Conservation (phyloP, 2,888 invertebrate species). For the Brenthis daphne region DNA sequence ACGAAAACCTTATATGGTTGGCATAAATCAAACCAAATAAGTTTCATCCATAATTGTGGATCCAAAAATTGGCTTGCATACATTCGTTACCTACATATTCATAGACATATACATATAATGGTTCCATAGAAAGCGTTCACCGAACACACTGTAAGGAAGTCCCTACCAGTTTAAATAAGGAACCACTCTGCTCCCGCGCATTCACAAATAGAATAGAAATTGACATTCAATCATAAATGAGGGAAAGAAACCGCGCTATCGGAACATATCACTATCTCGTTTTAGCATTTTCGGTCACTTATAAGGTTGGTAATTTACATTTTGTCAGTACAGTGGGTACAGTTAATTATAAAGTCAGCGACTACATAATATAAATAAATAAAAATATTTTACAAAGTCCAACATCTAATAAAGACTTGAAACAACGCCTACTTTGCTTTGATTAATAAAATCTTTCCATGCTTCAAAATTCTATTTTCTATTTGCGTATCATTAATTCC, state of each 20-base stretch:
- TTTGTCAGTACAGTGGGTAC: slow-evolving; percentile 45
- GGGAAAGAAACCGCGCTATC: slow-evolving; percentile 18
- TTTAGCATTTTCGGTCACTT: slow-evolving; percentile 25
- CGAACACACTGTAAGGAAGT: slow-evolving; percentile 50
- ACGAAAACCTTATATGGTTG: not conserved
- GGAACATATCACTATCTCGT: slow-evolving; percentile 13
- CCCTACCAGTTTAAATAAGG: slow-evolving; percentile 36
- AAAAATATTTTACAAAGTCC: not conserved
- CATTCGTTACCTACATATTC: too few species aligned
- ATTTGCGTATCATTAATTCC: not conserved
- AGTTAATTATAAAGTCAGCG: slow-evolving; percentile 57
- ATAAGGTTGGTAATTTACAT: slow-evolving; percentile 36
- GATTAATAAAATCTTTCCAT: slow-evolving; percentile 2
- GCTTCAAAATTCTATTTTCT: not conserved
- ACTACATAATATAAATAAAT: not conserved
- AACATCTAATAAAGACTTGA: slow-evolving; percentile 15
- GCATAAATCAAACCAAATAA: too few species aligned
- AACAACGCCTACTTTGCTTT: slow-evolving; percentile 14
- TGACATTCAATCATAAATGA: slow-evolving; percentile 31
- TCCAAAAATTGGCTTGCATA: too few species aligned
- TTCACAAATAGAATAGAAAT: slow-evolving; percentile 53
- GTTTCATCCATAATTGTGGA: too few species aligned
- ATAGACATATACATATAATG: too few species aligned
- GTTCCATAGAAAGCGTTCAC: slow-evolving; percentile 27
- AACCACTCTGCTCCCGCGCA: slow-evolving; percentile 50